These are phyloP conservation scores for Chrysotoxum bicinctum DNA, from an alignment of 2,888 invertebrate species.

Conservation along the genomic window DNA sequence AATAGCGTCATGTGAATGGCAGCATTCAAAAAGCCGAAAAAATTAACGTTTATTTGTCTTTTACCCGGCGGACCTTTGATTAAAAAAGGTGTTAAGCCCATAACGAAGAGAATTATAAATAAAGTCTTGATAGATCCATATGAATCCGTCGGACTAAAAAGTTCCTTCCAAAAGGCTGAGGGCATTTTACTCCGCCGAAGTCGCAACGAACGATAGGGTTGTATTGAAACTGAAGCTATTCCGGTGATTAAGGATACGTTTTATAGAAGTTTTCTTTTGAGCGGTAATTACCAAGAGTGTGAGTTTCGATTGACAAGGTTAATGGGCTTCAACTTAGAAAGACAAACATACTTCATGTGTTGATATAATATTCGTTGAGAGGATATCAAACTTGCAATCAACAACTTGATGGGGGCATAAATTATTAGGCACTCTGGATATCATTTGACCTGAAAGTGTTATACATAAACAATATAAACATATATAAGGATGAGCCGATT, in stretches of 20 bases:
- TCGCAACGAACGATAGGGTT: not conserved
- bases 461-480: not conserved
- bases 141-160: conserved; percentile 78
- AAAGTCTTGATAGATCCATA: conserved; percentile 78
- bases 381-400: conserved; percentile 22
- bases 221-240: conserved; percentile 20
- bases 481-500: not conserved
- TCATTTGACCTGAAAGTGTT: conserved; percentile 35
- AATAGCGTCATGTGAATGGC: conserved; percentile 77
- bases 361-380: conserved; percentile 10
- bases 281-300: conserved; percentile 19
- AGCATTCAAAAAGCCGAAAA: conserved; percentile 77
- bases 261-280: conserved; percentile 31
- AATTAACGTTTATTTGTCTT: conserved; percentile 75
- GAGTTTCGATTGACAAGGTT: conserved; percentile 26
- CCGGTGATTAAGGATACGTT: not conserved
- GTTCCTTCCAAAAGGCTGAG: conserved; percentile 72
- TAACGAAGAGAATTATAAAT: conserved; percentile 77
- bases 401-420: conserved; percentile 1
- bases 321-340: conserved; percentile 31
- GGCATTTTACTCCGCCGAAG: conserved; percentile 16
- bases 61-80: conserved; percentile 74
- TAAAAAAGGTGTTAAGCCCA: conserved; percentile 79
- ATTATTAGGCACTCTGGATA: conserved; percentile 32
- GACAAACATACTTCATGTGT: conserved; percentile 16